A percentile compares a stretch with the other conserved stretches of the same genome.
Conservation (phyloP, 2,113 vertebrate genomes). For the Porphyrio hochstetteri region DNA sequence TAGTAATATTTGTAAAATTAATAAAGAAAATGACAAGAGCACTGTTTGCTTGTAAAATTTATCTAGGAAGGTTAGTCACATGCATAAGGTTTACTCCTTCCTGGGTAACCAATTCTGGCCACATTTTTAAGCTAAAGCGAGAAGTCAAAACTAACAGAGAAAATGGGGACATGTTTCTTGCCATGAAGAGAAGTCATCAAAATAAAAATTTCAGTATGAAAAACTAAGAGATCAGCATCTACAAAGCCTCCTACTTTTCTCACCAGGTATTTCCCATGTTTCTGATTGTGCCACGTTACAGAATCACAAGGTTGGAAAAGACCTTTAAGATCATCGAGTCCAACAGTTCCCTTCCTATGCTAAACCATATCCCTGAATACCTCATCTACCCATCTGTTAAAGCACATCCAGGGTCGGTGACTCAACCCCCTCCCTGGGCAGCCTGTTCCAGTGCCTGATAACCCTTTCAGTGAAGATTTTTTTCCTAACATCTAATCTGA, state of each 20-base stretch:
- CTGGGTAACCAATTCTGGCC: neutral
- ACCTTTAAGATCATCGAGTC: no score
- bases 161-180: neutral
- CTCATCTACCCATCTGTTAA: no score
- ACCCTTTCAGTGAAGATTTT: no score
- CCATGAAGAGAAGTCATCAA: neutral
- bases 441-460: no score
- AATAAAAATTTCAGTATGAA: neutral
- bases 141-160: neutral
- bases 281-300: neutral
- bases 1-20: neutral
- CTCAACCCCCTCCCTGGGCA: no score
- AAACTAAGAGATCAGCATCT: neutral
- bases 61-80: neutral
- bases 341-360: no score
- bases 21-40: neutral
- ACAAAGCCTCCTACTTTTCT: neutral
- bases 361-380: no score
- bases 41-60: neutral
- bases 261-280: fast-evolving
- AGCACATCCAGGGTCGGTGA: no score
- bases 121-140: neutral
- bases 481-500: no score
- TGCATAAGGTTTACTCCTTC: neutral
- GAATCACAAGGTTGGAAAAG: no score